Evolutionary conservation across 2,113 vertebrate genomes (phyloP).

Genomic region (Poeciliopsis prolifica): DNA sequence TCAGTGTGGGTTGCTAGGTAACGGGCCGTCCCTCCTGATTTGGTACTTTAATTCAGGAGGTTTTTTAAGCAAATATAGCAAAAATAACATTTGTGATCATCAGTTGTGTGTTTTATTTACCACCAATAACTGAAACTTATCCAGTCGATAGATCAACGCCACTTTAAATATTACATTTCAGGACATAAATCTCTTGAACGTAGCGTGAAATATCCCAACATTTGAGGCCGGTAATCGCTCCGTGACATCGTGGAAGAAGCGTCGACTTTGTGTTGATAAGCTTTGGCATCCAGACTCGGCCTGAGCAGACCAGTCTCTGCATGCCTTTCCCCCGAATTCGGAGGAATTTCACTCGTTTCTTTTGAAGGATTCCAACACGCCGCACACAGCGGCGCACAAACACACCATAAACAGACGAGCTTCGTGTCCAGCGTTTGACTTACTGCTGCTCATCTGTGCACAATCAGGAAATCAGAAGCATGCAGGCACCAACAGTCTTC

Average conservation of each 20-base stretch:
- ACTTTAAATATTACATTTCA: neutral
- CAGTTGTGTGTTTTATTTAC: no score
- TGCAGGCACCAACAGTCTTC: constrained; percentile 19
- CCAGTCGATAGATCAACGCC: no score
- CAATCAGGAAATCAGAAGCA: constrained; percentile 25
- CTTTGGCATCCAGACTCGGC: constrained; percentile 7
- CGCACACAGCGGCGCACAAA: neutral
- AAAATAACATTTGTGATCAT: no score
- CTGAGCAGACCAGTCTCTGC: constrained; percentile 37
- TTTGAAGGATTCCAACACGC: constrained; percentile 21
- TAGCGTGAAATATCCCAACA: neutral
- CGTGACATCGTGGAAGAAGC: neutral
- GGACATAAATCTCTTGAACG: neutral
- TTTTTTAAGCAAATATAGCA: no score
- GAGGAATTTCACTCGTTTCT: constrained; percentile 52
- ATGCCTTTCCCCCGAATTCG: constrained; percentile 40
- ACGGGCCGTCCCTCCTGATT: no score
- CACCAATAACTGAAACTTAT: no score
- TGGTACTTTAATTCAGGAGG: no score
- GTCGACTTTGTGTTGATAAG: constrained; percentile 12
- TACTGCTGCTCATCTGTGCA: constrained; percentile 25
- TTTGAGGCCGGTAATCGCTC: neutral
- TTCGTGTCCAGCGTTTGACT: constrained; percentile 14
- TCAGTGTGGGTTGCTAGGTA: no score
- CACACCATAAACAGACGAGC: constrained; percentile 16